These are phyloP conservation scores for Hirundichthys speculiger DNA, from an alignment of 2,113 vertebrate genomes.

Conservation along the genomic window DNA sequence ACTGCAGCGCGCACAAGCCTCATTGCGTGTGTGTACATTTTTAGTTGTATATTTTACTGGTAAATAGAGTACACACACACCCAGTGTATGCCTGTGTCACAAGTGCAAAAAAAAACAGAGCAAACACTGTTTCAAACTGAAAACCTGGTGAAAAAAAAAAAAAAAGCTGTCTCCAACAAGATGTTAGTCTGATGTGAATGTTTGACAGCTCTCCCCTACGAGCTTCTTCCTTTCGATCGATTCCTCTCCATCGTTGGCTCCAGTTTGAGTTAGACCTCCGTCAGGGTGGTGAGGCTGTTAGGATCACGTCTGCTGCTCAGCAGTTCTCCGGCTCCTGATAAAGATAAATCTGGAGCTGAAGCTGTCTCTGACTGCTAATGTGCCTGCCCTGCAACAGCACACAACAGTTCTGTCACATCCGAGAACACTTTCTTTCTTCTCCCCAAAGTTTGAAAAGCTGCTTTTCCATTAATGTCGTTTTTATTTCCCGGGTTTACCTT, in stretches of 20 bases:
- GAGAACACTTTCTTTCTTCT: not conserved
- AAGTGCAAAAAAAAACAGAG: conserved; percentile 12
- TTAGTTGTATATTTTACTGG: no score
- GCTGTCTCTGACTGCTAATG: conserved; percentile 39
- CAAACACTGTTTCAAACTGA: conserved; percentile 2
- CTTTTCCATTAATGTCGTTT: conserved; percentile 50
- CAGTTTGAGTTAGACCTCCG: not conserved
- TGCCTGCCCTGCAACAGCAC: conserved; percentile 23
- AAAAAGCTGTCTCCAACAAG: no score
- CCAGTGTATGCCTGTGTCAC: not conserved
- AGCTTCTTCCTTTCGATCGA: not conserved
- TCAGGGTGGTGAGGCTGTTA: conserved; percentile 8
- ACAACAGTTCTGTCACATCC: not conserved
- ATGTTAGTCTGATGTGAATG: not conserved
- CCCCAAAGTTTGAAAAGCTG: conserved; percentile 59
- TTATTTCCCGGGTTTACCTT: conserved; percentile 39
- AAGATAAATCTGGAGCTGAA: conserved; percentile 40
- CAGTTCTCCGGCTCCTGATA: conserved; percentile 17
- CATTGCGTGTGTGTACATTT: no score
- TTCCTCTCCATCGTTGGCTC: not conserved
- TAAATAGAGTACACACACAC: no score
- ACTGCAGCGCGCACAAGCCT: conserved; percentile 9
- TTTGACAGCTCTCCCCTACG: conserved; percentile 1
- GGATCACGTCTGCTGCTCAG: not conserved
- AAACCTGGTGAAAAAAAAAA: not conserved